Conservation (phyloP, 1,140 invertebrate species). For the Caerostris extrusa region DNA sequence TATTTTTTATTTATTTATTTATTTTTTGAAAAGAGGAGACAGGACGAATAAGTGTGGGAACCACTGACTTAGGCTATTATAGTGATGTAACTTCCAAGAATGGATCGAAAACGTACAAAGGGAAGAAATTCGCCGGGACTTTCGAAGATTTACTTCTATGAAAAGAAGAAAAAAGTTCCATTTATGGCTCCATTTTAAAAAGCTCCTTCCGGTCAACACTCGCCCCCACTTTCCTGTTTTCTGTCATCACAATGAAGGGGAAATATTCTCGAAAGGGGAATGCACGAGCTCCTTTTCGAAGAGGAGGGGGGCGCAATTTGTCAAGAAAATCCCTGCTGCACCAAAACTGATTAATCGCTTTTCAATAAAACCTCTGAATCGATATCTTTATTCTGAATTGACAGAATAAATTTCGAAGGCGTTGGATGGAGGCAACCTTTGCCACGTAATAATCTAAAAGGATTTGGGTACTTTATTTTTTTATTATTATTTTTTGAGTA, state of each 20-base stretch:
- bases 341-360: not conserved
- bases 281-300: not conserved
- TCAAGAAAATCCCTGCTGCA: not conserved
- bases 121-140: not conserved
- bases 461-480: too few relatives aligned
- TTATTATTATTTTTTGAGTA: too few relatives aligned
- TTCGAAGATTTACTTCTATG: not conserved
- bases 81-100: not conserved
- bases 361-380: not conserved
- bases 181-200: not conserved
- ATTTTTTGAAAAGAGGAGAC: too few relatives aligned
- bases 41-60: too few relatives aligned
- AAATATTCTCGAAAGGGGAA: not conserved
- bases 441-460: too few relatives aligned
- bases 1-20: too few relatives aligned
- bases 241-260: not conserved
- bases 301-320: not conserved
- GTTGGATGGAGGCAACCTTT: too few relatives aligned
- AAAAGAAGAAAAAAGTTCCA: too few relatives aligned
- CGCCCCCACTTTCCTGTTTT: not conserved
- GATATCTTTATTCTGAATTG: not conserved
- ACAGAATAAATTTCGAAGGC: not conserved
- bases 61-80: not conserved
- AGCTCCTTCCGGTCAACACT: not conserved
- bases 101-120: not conserved